Evolutionary conservation across 2,113 vertebrate genomes (phyloP).

Genomic region (Sminthopsis crassicaudata): DNA sequence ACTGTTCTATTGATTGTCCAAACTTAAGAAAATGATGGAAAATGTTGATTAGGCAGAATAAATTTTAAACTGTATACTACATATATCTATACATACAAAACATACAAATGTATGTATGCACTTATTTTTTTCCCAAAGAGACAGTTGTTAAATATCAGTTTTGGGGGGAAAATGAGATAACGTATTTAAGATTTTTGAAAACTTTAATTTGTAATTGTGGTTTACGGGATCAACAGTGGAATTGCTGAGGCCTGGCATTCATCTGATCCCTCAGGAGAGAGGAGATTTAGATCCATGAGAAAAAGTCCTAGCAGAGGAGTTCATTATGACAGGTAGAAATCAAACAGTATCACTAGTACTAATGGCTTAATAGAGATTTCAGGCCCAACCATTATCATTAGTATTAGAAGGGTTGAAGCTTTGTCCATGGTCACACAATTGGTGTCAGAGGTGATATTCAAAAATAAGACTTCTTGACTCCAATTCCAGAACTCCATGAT

Average conservation of each 20-base stretch:
- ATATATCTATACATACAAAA: background rate
- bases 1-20: background rate
- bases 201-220: too few species aligned
- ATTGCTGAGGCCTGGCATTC: background rate
- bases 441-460: background rate
- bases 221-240: background rate
- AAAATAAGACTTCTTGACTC: background rate
- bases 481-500: background rate
- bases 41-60: background rate
- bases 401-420: too few species aligned
- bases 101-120: background rate
- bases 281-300: background rate
- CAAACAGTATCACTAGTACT: background rate
- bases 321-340: background rate
- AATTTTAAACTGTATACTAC: background rate
- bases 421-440: too few species aligned
- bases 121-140: background rate
- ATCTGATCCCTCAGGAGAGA: background rate
- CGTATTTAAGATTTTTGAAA: background rate
- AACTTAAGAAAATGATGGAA: background rate
- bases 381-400: background rate
- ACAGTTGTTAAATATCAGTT: background rate
- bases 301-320: background rate
- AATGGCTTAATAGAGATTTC: background rate
- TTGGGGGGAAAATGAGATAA: background rate